Percentiles rank a stretch among this genome's conserved stretches.
Conservation (phyloP, 2,113 vertebrate genomes). For the Tetraodon nigroviridis region DNA sequence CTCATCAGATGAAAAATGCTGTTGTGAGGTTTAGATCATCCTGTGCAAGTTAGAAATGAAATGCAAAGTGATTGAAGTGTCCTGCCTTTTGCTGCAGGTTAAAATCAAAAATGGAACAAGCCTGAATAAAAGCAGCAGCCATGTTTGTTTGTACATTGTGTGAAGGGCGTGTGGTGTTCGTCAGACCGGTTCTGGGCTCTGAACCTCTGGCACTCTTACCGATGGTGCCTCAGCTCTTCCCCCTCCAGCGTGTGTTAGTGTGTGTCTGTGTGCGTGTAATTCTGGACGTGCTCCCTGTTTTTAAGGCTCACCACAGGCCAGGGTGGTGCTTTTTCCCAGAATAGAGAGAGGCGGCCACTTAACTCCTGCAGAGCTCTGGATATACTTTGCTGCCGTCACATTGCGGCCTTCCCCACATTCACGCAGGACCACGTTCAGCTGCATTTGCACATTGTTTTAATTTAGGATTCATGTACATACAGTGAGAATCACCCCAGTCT, state of each 20-base stretch:
- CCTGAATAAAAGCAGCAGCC: neutral
- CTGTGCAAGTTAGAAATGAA: too few species aligned
- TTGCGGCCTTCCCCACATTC: conserved; percentile 32
- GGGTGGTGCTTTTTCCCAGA: conserved; percentile 64
- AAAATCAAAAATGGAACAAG: neutral
- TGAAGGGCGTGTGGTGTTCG: conserved; percentile 27
- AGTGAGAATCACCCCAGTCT: neutral
- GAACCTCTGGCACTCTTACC: neutral
- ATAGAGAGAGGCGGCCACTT: conserved; percentile 57
- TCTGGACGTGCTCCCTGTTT: conserved; percentile 45
- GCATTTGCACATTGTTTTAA: conserved; percentile 17
- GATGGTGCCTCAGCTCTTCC: conserved; percentile 19
- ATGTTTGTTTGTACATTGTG: conserved; percentile 17
- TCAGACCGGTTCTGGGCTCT: conserved; percentile 11
- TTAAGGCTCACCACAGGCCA: conserved; percentile 65
- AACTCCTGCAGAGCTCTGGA: conserved; percentile 33
- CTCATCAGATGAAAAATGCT: too few species aligned
- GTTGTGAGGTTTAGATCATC: too few species aligned
- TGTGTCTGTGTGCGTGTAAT: conserved; percentile 14
- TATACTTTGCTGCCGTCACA: conserved; percentile 17
- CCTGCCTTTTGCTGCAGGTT: neutral
- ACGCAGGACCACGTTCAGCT: conserved; percentile 20
- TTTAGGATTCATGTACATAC: conserved; percentile 13
- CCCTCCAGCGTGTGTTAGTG: conserved; percentile 1
- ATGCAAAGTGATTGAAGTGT: neutral